Evolutionary conservation across 2,797 vertebrate genomes (phyloP).

Genomic region (Coregonus sp.): DNA sequence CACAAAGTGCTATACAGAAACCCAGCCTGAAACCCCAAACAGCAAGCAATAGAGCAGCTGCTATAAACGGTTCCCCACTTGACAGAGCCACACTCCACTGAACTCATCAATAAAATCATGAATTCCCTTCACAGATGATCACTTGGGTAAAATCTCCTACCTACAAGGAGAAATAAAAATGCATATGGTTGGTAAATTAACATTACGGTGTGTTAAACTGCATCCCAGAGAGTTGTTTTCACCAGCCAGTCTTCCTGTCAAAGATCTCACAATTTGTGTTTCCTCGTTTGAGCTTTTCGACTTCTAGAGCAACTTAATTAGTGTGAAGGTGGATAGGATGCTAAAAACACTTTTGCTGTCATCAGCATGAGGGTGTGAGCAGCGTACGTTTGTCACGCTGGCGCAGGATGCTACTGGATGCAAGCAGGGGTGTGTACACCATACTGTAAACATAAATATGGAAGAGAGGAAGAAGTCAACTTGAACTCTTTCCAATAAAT

Average conservation of each 20-base stretch:
- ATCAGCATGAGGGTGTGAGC: neutral
- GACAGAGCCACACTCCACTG: neutral
- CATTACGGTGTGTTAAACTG: neutral
- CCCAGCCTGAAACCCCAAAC: too few relatives aligned
- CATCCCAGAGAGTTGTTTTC: neutral
- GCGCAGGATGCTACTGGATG: neutral
- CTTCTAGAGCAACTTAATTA: neutral
- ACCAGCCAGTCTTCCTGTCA: neutral
- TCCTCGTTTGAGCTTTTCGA: neutral
- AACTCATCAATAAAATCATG: neutral
- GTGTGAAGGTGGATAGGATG: constrained; percentile 12
- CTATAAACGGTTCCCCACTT: neutral
- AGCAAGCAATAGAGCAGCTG: neutral
- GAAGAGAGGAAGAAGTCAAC: neutral
- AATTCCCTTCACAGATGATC: neutral
- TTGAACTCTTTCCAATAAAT: too few relatives aligned
- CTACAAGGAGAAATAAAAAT: neutral
- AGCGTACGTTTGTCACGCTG: neutral
- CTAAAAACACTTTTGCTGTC: neutral
- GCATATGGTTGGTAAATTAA: neutral
- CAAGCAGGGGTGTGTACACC: neutral
- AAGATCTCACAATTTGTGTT: neutral
- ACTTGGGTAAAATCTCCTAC: neutral
- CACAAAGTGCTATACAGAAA: too few relatives aligned
- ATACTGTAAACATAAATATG: neutral